Base-by-base conservation (phyloP, 2,113 vertebrate species). In the Pangasianodon gigas region DNA sequence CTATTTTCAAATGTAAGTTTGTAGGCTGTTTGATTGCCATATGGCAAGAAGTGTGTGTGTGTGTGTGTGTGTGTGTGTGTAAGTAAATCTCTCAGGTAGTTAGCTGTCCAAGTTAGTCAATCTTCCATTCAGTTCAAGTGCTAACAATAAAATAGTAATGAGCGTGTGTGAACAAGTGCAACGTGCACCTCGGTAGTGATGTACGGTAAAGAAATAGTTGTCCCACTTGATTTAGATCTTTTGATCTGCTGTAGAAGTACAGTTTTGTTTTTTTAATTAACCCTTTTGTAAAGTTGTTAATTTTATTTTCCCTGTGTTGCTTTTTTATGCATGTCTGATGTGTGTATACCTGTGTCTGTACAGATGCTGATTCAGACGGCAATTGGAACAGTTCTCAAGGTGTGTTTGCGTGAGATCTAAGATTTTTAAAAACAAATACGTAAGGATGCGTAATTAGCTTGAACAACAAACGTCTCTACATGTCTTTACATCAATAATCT, bases 351-450 rank as follows among this genome's bases (percentile, higher is more conserved):
- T 96, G 94, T 95, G 95, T 95, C 86, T 95, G 94, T 90, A 93
- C 96, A 96, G 96, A 96, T 96, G 94, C 95, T 95, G 96, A 96
- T 90, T 95, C 93, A 91, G 96, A 96, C 90, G 95, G 95, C 94
- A 96, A 95, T 96, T 96, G 95, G 95, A 96, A 95, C 96, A 96
- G 92, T 93, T 91, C 90, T 89, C 88, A 95, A 94, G 91, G 89
- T 94, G 93, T 93, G 95, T 95, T 62, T 89, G 67, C 90, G 88
- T 87, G 89, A 62, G 54, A 29, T 56, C 14, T 52, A 16, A 79
- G 51, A 54, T 82, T 54, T 54, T 19, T 32, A 19, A 41, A 83
- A 37, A 6, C 1, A 44, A 46, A 44, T 44, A 0, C 52, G 16
- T 79, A 18, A 1, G 60, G 29, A 48, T 19, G 14, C 75, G 37